phyloP scores from a whole-genome alignment of 1,140 invertebrate species.

The Tetramorium simillimum region DNA sequence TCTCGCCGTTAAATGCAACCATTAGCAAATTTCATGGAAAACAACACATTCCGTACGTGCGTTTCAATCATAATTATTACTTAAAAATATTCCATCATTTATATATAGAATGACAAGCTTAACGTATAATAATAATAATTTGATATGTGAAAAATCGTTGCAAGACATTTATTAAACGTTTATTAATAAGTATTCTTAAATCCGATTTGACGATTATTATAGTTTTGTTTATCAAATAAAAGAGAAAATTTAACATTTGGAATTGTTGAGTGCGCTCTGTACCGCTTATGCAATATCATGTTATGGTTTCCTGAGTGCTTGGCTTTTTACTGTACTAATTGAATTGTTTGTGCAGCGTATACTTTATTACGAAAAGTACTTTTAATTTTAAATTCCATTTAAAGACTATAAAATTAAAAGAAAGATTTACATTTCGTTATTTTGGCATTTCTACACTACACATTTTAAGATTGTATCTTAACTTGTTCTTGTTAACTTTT shows the following conservation, averaged over 20 bases:
- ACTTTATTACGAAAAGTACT: constrained; percentile 21
- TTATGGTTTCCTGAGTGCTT: constrained; percentile 21
- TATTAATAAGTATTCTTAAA: background rate
- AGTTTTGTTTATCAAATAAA: background rate
- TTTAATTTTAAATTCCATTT: background rate
- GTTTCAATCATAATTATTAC: background rate
- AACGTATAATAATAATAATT: background rate
- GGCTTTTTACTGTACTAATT: constrained; percentile 13
- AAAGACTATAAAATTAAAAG: background rate
- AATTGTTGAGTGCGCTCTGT: background rate
- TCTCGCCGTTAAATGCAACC: background rate
- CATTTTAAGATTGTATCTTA: no score
- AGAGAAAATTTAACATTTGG: background rate
- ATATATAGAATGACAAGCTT: background rate
- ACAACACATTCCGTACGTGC: background rate
- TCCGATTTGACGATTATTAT: background rate
- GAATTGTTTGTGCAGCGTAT: background rate
- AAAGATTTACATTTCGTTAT: background rate
- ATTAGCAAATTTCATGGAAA: background rate
- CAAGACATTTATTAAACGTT: background rate
- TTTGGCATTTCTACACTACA: background rate
- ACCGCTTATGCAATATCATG: background rate
- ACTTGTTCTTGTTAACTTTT: background rate
- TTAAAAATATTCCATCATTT: background rate
- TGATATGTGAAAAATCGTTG: background rate